A percentile compares a stretch with the other conserved stretches of the same genome.
Evolutionary conservation across 2,888 invertebrate genomes (phyloP).

Genomic region (Cyclophora albipunctata): DNA sequence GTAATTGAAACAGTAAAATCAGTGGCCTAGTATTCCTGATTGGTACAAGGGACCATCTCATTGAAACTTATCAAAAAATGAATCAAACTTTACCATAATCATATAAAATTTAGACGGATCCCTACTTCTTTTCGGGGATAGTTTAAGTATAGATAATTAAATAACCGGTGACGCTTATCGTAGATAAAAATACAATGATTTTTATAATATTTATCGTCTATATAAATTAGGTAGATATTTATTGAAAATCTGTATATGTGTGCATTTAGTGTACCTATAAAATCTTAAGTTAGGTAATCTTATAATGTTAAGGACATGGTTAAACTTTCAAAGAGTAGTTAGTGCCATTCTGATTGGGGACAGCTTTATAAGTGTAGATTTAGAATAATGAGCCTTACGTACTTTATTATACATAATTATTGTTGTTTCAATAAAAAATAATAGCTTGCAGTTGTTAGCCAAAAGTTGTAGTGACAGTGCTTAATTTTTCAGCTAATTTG

Average conservation of each 20-base stretch:
- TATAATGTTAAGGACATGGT: slow-evolving; percentile 16
- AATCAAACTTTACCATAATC: slow-evolving; percentile 53
- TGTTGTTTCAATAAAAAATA: slow-evolving; percentile 38
- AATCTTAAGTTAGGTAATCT: slow-evolving; percentile 18
- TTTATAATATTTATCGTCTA: slow-evolving; percentile 63
- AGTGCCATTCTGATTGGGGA: slow-evolving; percentile 72
- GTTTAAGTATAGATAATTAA: slow-evolving; percentile 47
- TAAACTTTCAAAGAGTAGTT: slow-evolving; percentile 35
- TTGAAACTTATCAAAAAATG: slow-evolving; percentile 49
- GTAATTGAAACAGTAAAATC: slow-evolving; percentile 18
- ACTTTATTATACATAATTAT: slow-evolving; percentile 40
- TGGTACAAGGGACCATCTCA: slow-evolving; percentile 69
- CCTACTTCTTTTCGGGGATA: slow-evolving; percentile 53
- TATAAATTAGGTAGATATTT: slow-evolving; percentile 37
- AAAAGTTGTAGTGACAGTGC: background rate
- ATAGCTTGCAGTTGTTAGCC: slow-evolving; percentile 34
- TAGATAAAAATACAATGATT: slow-evolving; percentile 60
- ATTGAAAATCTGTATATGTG: slow-evolving; percentile 58
- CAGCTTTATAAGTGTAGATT: slow-evolving; percentile 78
- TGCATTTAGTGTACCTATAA: slow-evolving; percentile 52
- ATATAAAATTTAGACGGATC: slow-evolving; percentile 51
- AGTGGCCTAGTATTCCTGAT: slow-evolving; percentile 56
- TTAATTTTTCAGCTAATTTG: background rate
- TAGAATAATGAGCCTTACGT: slow-evolving; percentile 56
- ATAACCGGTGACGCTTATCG: slow-evolving; percentile 70